Conservation (phyloP, 2,888 invertebrate species). For the Meiosimyza decipiens region DNA sequence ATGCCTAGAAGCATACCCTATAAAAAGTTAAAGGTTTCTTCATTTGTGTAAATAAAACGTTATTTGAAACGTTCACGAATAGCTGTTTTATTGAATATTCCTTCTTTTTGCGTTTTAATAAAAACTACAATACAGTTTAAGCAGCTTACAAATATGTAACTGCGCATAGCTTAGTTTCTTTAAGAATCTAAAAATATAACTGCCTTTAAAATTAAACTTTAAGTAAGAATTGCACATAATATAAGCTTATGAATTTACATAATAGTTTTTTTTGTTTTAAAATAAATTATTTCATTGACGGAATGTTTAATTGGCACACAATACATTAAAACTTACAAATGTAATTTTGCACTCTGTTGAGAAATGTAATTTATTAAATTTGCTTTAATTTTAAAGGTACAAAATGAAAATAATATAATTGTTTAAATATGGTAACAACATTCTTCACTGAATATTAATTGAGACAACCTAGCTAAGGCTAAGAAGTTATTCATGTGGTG, state of each 20-base stretch:
- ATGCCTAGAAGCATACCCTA: too few species aligned
- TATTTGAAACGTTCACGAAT: conserved; percentile 5
- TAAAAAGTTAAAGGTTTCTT: too few species aligned
- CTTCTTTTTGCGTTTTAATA: not conserved
- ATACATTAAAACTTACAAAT: not conserved
- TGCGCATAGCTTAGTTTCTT: not conserved
- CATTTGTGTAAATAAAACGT: not conserved
- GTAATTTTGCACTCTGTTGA: not conserved
- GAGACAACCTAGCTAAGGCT: too few species aligned
- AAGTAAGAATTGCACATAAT: conserved; percentile 26
- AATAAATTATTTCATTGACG: conserved; percentile 29
- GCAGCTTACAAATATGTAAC: not conserved
- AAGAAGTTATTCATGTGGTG: too few species aligned
- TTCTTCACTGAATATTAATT: too few species aligned
- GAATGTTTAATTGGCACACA: conserved; percentile 36
- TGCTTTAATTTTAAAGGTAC: conserved; percentile 5
- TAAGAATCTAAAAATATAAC: conserved; percentile 5
- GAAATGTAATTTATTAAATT: not conserved
- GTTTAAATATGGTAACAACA: too few species aligned
- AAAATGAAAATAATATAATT: conserved; percentile 3
- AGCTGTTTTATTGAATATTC: not conserved
- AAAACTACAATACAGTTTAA: not conserved
- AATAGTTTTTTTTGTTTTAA: conserved; percentile 1
- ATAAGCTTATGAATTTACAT: not conserved
- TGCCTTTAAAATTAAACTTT: not conserved